Conservation (phyloP, 2,888 invertebrate species). For the Selenia dentaria region DNA sequence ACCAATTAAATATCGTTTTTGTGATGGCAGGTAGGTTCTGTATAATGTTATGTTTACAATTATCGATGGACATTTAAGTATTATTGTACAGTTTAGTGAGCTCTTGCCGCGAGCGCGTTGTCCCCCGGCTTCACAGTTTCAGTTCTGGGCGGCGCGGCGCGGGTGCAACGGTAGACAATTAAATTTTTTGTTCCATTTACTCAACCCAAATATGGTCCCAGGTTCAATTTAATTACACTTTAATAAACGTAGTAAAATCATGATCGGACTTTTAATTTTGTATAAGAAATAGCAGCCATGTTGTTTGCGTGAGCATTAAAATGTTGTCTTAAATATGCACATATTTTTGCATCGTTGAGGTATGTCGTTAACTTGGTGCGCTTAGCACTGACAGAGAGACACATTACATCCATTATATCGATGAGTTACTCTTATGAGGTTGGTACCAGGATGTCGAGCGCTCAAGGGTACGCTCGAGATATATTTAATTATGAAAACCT, state of each 20-base stretch:
- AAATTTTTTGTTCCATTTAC: constrained; percentile 60
- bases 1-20: constrained; percentile 56
- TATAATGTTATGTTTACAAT: constrained; percentile 59
- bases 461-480: background rate
- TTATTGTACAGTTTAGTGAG: constrained; percentile 59
- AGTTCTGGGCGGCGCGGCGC: background rate
- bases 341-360: constrained; percentile 55
- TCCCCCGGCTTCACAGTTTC: constrained; percentile 3
- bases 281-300: constrained; percentile 44
- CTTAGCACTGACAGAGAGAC: constrained; percentile 48
- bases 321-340: constrained; percentile 50
- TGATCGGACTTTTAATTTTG: constrained; percentile 63
- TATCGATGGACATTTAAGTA: constrained; percentile 56
- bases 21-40: constrained; percentile 42
- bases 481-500: background rate
- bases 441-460: constrained; percentile 4
- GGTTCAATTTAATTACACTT: constrained; percentile 72
- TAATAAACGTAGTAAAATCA: constrained; percentile 71
- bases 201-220: constrained; percentile 63
- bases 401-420: constrained; percentile 46
- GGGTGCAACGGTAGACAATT: constrained; percentile 32
- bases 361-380: constrained; percentile 43
- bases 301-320: constrained; percentile 31
- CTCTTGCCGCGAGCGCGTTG: constrained; percentile 36
- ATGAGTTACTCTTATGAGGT: constrained; percentile 2